Evolutionary conservation across 1,140 invertebrate species (phyloP).

Genomic region (Hesperophylax magnus): DNA sequence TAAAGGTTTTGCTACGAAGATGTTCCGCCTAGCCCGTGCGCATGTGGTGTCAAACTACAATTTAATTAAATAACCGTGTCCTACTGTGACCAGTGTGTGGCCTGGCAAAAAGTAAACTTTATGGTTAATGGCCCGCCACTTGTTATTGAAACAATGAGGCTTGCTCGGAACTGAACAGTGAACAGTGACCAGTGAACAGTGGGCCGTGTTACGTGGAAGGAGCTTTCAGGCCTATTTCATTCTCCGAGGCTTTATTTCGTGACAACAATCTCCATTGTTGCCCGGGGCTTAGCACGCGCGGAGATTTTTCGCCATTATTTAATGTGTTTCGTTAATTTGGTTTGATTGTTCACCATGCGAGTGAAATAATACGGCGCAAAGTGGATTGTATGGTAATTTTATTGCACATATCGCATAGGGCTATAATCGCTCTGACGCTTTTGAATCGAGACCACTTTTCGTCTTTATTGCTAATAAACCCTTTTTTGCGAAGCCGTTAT

Average conservation of each 20-base stretch:
- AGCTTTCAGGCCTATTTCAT: constrained; percentile 46
- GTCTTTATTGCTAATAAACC: background rate
- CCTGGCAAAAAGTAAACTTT: constrained; percentile 53
- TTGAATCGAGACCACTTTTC: background rate
- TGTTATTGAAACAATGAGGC: constrained; percentile 52
- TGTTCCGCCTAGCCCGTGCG: background rate
- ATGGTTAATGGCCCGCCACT: constrained; percentile 51
- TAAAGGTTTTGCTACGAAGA: background rate
- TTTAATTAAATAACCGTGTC: constrained; percentile 34
- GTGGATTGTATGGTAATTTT: constrained; percentile 41
- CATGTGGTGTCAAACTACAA: constrained; percentile 17
- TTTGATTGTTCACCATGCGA: constrained; percentile 44
- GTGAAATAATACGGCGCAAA: constrained; percentile 8
- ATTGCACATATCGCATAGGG: constrained; percentile 5
- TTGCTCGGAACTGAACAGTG: background rate
- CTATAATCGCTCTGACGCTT: background rate
- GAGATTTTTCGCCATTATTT: constrained; percentile 48
- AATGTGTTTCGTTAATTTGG: constrained; percentile 49
- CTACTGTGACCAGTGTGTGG: background rate
- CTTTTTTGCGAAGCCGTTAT: background rate
- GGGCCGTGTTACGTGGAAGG: constrained; percentile 41
- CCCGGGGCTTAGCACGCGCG: constrained; percentile 9
- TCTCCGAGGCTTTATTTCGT: constrained; percentile 41
- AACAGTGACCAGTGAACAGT: constrained; percentile 19
- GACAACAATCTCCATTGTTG: constrained; percentile 43